These are phyloP conservation scores for Campylomormyrus numenius DNA, from an alignment of 2,113 vertebrate genomes.

Conservation along the genomic window DNA sequence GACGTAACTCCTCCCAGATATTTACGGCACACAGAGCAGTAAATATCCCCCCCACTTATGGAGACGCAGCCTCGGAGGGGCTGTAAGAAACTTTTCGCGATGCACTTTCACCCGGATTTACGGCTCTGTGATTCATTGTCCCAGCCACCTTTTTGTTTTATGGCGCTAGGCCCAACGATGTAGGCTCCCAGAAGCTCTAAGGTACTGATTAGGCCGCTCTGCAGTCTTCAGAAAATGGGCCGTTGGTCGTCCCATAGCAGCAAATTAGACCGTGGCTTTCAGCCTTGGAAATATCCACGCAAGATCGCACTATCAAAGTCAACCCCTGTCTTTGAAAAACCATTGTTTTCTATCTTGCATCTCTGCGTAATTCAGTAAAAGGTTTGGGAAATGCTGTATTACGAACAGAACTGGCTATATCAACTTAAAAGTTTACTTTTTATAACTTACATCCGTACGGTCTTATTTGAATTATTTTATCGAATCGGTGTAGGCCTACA, in stretches of 20 bases:
- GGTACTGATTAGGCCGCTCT: background rate
- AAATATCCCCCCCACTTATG: slow-evolving; percentile 27
- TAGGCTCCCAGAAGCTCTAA: background rate
- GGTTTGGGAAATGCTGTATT: background rate
- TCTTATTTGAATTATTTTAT: background rate
- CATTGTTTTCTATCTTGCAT: background rate
- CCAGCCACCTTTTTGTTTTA: slow-evolving; percentile 9
- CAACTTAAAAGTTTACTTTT: background rate
- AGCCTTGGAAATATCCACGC: slow-evolving; percentile 1
- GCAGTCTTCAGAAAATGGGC: background rate
- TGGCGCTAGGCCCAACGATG: background rate
- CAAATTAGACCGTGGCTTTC: background rate
- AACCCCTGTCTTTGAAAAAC: background rate
- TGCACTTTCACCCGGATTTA: slow-evolving; percentile 3
- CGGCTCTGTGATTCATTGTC: slow-evolving; percentile 17
- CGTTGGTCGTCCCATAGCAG: background rate
- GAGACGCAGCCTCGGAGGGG: background rate
- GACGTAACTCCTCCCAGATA: slow-evolving; percentile 51
- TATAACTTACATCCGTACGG: background rate
- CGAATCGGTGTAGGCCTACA: background rate
- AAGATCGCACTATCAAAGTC: background rate
- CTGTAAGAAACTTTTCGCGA: background rate
- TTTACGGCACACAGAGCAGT: slow-evolving; percentile 43
- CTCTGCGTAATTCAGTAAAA: background rate
- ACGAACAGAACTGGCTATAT: background rate